These are phyloP conservation scores for Plebejus anna DNA, from an alignment of 2,888 invertebrate species.

Conservation along the genomic window DNA sequence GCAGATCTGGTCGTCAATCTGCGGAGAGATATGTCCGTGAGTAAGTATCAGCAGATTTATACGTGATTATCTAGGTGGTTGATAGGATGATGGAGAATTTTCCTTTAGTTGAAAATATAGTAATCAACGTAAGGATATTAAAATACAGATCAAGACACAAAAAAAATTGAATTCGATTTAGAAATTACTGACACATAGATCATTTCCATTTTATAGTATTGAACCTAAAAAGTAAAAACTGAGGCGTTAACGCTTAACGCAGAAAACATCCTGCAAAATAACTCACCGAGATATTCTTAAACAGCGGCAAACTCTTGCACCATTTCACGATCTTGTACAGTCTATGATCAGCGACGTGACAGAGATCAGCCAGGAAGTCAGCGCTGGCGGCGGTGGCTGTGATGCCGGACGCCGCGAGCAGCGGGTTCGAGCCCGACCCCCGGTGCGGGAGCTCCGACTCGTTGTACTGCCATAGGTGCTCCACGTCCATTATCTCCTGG, in stretches of 20 bases:
- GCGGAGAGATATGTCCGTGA: background rate
- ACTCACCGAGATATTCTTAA: constrained; percentile 95
- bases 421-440: constrained; percentile 72
- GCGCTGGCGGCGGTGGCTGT: constrained; percentile 85
- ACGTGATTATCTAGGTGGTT: too few species aligned
- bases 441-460: constrained; percentile 87
- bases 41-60: background rate
- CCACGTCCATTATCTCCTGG: constrained; percentile 97
- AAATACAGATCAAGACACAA: background rate
- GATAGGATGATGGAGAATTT: too few species aligned
- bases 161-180: too few species aligned
- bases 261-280: background rate
- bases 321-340: constrained; percentile 98
- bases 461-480: constrained; percentile 96
- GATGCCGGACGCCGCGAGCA: constrained; percentile 71
- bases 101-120: too few species aligned
- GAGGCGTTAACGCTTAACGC: too few species aligned
- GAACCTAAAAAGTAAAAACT: too few species aligned
- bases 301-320: constrained; percentile 98
- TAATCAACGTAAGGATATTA: background rate
- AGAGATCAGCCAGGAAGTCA: constrained; percentile 92
- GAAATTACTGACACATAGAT: too few species aligned
- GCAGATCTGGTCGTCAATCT: constrained; percentile 99
- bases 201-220: too few species aligned
- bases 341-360: constrained; percentile 96